These are phyloP conservation scores for Metopolophium dirhodum DNA, from an alignment of 1,140 invertebrate genomes.

Conservation along the genomic window DNA sequence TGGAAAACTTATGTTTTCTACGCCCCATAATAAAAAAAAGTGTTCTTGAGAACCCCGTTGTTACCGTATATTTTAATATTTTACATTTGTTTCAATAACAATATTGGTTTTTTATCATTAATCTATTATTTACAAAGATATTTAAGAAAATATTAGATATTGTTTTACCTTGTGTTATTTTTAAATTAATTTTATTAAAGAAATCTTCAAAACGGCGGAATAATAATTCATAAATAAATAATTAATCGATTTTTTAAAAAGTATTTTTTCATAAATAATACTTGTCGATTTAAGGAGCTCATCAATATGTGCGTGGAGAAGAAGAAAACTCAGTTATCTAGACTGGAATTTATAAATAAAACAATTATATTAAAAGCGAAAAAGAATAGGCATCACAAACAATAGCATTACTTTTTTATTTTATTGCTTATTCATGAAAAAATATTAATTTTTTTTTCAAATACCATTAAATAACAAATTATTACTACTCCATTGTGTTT, in stretches of 20 bases:
- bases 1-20: no score
- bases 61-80: no score
- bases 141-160: no score
- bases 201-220: background rate
- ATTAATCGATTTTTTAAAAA: background rate
- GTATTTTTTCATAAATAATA: background rate
- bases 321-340: background rate
- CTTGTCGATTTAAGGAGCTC: background rate
- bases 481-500: background rate
- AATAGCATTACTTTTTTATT: background rate
- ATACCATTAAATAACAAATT: background rate
- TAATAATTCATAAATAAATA: background rate
- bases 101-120: no score
- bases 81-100: no score
- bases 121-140: background rate
- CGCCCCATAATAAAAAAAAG: no score
- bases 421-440: constrained; percentile 6
- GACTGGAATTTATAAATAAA: background rate
- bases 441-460: constrained; percentile 10
- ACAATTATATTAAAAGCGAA: background rate
- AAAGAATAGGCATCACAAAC: background rate
- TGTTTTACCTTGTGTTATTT: no score
- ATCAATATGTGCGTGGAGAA: background rate
- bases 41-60: no score
- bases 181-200: no score